Base-by-base conservation (phyloP, 2,113 vertebrate genomes). In the Dunckerocampus dactyliophorus region DNA sequence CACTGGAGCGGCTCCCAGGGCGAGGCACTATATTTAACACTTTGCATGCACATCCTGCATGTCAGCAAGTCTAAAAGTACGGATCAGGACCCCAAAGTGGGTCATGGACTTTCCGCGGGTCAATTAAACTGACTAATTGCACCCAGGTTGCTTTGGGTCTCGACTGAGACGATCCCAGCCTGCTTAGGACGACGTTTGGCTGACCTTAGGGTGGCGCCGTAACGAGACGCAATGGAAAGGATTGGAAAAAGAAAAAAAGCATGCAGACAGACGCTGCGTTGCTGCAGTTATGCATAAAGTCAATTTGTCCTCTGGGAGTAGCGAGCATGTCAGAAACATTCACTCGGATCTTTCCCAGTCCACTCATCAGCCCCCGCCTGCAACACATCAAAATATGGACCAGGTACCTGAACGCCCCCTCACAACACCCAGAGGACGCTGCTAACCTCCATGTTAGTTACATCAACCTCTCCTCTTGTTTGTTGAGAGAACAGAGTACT, bases 1-100 rank as follows among this genome's bases (percentile, higher is more conserved):
- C 68, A 28, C 69, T 81, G 61, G 74, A 57, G 50, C 15, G 51
- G 60, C 75, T 86, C 84, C 76, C 83, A 83, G 48, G 61, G 74
- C 10, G 16, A 34, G n/a, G 45, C 59, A 15, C 50, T 70, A 60
- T 67, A 72, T 86, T 82, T 82, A 84, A 85, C 65, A 54, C 34
- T 68, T 59, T 57, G 43, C 37, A 51, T 45, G 57, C 72, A 76
- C 71, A 68, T 16, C 45, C 50, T 67, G 70, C 22, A 28, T 71
- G 69, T 65, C 75, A 72, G 75, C 66, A 31, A 56, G 63, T 69
- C 37, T 74, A 5, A 69, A 76, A 63, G 42, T 42, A 48, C 21
- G n/a, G 68, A 75, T 73, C 67, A 54, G 37, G 56, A 74, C 72
- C 69, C 62, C 47, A 57, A 39, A 62, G 55, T 22, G 67, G 72